phyloP scores from a whole-genome alignment of 2,888 invertebrate species.

The Scrobipalpa atriplicella region DNA sequence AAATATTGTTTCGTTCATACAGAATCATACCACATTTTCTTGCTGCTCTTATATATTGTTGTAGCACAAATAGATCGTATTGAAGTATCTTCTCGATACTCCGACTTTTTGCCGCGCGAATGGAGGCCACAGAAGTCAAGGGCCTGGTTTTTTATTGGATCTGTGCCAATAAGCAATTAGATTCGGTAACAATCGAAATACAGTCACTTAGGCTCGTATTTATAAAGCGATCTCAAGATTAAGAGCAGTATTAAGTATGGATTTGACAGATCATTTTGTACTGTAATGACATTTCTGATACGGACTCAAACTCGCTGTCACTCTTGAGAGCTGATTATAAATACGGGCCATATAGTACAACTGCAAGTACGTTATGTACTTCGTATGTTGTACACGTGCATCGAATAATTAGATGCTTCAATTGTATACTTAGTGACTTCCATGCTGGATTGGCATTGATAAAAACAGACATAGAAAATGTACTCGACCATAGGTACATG shows the following conservation, averaged over 20 bases:
- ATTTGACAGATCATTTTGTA: too few relatives aligned
- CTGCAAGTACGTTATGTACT: neutral
- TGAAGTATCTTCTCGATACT: neutral
- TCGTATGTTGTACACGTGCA: neutral
- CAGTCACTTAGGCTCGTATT: neutral
- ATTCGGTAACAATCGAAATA: neutral
- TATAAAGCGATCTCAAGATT: too few relatives aligned
- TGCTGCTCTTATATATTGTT: neutral
- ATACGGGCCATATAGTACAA: too few relatives aligned
- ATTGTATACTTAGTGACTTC: neutral
- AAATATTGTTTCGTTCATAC: too few relatives aligned
- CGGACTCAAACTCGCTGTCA: too few relatives aligned
- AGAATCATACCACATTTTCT: too few relatives aligned
- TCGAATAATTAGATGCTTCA: neutral
- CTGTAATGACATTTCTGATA: too few relatives aligned
- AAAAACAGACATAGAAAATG: too few relatives aligned
- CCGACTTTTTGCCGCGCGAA: neutral
- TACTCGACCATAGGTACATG: too few relatives aligned
- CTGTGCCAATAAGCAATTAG: constrained; percentile 14
- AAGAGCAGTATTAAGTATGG: too few relatives aligned
- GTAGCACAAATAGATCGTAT: neutral
- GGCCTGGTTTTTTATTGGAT: constrained; percentile 7
- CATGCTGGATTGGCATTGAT: too few relatives aligned
- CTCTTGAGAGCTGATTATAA: too few relatives aligned
- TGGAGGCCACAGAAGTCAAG: constrained; percentile 11